phyloP scores from a whole-genome alignment of 2,113 vertebrate species.

The Cettia cetti region DNA sequence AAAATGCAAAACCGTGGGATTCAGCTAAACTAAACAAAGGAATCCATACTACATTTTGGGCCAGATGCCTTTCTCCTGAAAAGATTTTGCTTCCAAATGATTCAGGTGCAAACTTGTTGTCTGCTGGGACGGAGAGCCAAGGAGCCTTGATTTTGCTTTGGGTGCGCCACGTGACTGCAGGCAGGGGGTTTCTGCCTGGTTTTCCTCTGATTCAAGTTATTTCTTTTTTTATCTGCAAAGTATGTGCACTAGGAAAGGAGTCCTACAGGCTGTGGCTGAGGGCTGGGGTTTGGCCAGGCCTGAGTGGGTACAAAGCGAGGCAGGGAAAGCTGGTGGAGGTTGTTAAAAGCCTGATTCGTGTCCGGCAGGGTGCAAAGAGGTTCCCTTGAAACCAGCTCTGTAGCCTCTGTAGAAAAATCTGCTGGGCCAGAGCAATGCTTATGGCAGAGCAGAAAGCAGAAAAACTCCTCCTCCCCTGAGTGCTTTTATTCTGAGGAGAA shows the following conservation, averaged over 20 bases:
- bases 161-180: neutral
- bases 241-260: neutral
- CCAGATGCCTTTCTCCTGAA: slow-evolving; percentile 27
- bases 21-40: slow-evolving; percentile 34
- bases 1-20: slow-evolving; percentile 26
- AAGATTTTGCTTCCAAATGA: slow-evolving; percentile 2
- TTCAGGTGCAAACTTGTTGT: slow-evolving; percentile 48
- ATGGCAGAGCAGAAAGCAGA: neutral
- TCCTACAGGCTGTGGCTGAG: neutral
- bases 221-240: neutral
- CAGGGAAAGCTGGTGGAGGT: neutral
- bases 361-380: neutral
- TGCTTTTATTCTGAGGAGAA: neutral
- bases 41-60: neutral
- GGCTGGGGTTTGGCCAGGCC: neutral
- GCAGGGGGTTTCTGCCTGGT: neutral
- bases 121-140: neutral
- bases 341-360: neutral
- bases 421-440: neutral
- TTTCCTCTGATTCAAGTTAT: neutral
- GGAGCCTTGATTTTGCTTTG: neutral
- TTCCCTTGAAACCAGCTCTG: neutral
- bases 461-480: neutral
- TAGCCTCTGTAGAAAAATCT: neutral
- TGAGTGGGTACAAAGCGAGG: neutral